Conservation (phyloP, 2,888 invertebrate species). For the Habroteleia sp. region DNA sequence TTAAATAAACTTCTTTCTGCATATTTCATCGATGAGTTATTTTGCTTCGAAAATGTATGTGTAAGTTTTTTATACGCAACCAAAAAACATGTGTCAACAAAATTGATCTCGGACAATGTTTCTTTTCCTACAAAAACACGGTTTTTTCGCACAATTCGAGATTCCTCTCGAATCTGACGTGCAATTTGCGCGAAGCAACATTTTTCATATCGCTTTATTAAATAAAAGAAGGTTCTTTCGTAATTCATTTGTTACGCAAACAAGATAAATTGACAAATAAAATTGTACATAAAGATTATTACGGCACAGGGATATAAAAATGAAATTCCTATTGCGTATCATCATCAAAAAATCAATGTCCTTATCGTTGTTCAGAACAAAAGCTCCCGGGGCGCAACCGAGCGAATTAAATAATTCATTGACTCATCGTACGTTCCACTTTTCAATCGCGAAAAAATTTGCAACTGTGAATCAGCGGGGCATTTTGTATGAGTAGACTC, state of each 20-base stretch:
- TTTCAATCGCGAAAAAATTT: conserved; percentile 11
- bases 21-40: too few species aligned
- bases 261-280: conserved; percentile 21
- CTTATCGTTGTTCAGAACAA: conserved; percentile 8
- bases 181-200: neutral
- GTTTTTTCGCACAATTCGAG: too few species aligned
- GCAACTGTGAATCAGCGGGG: conserved; percentile 36
- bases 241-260: conserved; percentile 16
- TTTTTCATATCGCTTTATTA: conserved; percentile 1
- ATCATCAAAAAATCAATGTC: conserved; percentile 11
- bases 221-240: too few species aligned
- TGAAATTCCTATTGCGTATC: conserved; percentile 16
- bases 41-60: too few species aligned
- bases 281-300: conserved; percentile 12
- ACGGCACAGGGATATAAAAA: conserved; percentile 8
- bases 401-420: conserved; percentile 41
- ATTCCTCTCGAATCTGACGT: neutral
- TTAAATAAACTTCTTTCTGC: too few species aligned
- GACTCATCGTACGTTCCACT: conserved; percentile 37
- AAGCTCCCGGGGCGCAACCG: conserved; percentile 7
- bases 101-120: neutral
- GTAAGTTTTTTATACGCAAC: too few species aligned
- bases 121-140: too few species aligned
- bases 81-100: too few species aligned
- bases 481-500: conserved; percentile 13